Base-by-base conservation (phyloP, 2,888 invertebrate species). In the Harpalus rufipes region DNA sequence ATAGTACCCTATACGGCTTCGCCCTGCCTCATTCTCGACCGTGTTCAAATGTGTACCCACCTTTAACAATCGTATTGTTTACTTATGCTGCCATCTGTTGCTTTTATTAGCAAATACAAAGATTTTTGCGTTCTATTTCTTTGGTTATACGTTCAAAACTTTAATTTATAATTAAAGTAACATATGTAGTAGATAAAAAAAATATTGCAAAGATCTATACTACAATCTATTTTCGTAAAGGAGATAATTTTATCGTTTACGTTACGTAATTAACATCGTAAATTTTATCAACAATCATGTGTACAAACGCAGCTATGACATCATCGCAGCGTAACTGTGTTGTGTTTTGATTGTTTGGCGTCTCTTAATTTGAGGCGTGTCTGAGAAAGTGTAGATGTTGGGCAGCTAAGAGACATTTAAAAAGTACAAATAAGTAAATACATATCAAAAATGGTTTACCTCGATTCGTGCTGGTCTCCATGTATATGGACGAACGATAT, bases 381-480 rank as follows among this genome's bases (percentile, higher is more conserved):
- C 72, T 74, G 72, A 12, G 72, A 44, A 41, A 74, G 72, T 68
- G 68, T 14, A 68, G n/a, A 65, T 25, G 32, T 32, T 32, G 1
- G 44, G 12, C 44, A 51, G 44, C 12, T 51, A 51, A 39, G n/a
- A 16, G 16, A 76, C 16, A 32, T 44, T 76, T 76, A 7, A 51
- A 76, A 44, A 51, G 76, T 76, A 76, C 76, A 76, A 76, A 51
- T 10, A 32, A 14, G 1, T 58, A 58, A 78, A 39, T 63, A 18
- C 14, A 59, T 14, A 14, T 65, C 14, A 25, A 93, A 90, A 89
- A 96, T 96, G 96, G 94, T 94, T 18, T 90, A 95, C 12, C 88
- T 97, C 82, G 92, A 94, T 88, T 95, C 96, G 0, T 97, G 96
- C 90, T 97, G 97, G 97, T 96, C 97, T 6, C 97, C 97, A 85